These are phyloP conservation scores for Poeciliopsis occidentalis DNA, from an alignment of 2,113 vertebrate species.

Conservation along the genomic window DNA sequence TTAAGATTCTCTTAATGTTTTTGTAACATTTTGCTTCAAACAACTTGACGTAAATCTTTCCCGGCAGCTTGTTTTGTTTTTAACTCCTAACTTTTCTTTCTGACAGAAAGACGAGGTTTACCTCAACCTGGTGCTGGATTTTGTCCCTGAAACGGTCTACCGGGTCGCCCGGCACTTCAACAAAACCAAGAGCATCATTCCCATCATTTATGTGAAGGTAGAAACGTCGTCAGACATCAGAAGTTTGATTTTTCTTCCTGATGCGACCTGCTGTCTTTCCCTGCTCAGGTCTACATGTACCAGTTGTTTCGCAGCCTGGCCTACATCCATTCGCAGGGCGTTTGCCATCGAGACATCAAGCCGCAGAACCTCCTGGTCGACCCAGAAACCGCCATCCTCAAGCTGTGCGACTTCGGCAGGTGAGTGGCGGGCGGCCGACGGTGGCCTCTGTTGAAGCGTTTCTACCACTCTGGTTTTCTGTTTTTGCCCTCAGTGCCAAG, in stretches of 20 bases:
- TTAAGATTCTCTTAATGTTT: neutral
- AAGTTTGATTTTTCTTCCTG: neutral
- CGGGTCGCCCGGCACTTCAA: constrained; percentile 92
- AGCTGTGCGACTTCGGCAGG: constrained; percentile 95
- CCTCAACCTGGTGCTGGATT: constrained; percentile 91
- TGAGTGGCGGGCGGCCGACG: constrained; percentile 39
- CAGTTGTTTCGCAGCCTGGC: constrained; percentile 94
- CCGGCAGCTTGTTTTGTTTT: neutral
- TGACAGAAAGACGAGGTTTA: constrained; percentile 91
- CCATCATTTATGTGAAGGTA: constrained; percentile 92
- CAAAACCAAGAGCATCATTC: constrained; percentile 91
- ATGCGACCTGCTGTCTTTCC: neutral
- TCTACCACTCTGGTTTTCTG: neutral
- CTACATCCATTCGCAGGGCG: constrained; percentile 95
- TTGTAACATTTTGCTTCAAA: neutral
- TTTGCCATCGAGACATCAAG: constrained; percentile 94
- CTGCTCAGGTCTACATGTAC: constrained; percentile 91
- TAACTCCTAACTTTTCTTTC: neutral
- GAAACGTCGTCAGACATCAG: neutral
- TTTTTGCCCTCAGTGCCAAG: constrained; percentile 82
- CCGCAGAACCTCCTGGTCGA: constrained; percentile 93
- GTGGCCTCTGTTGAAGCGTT: neutral
- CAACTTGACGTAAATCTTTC: neutral
- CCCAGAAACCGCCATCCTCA: constrained; percentile 91
- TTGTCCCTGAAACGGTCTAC: constrained; percentile 91